These are phyloP conservation scores for Willisornis vidua DNA, from an alignment of 2,113 vertebrate genomes.

Conservation along the genomic window DNA sequence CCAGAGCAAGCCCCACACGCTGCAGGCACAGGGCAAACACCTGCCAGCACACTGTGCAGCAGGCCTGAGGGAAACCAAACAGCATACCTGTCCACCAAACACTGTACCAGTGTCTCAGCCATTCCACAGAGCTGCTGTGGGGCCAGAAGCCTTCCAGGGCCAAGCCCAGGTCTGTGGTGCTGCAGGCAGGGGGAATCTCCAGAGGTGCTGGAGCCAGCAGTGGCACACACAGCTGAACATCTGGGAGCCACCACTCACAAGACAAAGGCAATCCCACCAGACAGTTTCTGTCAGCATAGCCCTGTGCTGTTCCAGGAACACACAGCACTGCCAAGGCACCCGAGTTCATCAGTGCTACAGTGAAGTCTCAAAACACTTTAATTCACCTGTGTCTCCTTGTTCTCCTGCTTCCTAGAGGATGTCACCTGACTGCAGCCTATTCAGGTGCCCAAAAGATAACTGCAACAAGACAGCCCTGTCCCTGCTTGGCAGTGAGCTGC, in stretches of 20 bases:
- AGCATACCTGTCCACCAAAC: background rate
- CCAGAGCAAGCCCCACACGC: background rate
- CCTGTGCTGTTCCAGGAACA: background rate
- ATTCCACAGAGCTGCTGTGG: accelerated
- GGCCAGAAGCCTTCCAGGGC: background rate
- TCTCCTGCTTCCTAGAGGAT: background rate
- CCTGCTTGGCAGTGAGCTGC: background rate
- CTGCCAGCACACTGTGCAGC: background rate
- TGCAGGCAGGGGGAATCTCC: background rate
- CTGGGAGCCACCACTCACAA: background rate
- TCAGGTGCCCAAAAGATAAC: background rate
- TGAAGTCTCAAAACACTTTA: background rate
- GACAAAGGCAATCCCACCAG: background rate
- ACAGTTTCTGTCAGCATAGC: background rate
- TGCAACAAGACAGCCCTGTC: background rate
- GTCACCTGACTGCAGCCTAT: background rate
- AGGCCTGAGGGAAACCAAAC: background rate
- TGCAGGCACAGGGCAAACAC: background rate
- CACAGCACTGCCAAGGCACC: background rate
- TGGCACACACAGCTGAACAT: background rate
- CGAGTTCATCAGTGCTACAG: accelerated
- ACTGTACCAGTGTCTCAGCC: background rate
- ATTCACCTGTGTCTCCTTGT: background rate
- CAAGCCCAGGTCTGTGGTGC: background rate
- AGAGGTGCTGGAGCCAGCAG: background rate